Conservation (phyloP, 2,888 invertebrate species). For the Cheilosia soror region DNA sequence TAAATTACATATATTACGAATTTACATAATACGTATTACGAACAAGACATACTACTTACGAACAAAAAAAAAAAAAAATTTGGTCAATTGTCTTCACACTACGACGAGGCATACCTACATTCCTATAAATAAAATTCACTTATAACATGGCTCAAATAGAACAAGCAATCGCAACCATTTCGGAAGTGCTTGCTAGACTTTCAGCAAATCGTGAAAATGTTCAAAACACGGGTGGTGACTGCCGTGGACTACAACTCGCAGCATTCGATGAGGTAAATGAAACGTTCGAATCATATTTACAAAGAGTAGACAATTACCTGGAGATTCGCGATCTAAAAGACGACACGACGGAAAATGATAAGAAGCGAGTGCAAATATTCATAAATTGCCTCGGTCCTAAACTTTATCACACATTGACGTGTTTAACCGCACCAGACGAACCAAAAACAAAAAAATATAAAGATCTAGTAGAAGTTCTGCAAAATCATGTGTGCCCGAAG, state of each 20-base stretch:
- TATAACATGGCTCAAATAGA: no score
- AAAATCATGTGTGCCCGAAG: conserved; percentile 28
- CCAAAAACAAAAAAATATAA: conserved; percentile 39
- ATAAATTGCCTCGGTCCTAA: conserved; percentile 39
- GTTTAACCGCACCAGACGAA: conserved; percentile 38
- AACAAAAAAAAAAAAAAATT: no score
- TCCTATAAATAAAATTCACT: no score
- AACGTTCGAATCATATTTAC: conserved; percentile 34
- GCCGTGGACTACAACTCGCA: conserved; percentile 24
- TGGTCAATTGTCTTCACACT: no score
- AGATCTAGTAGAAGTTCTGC: conserved; percentile 20
- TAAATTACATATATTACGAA: no score
- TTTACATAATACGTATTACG: no score
- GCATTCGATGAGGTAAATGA: conserved; percentile 36
- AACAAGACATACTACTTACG: no score
- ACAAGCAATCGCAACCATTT: no score
- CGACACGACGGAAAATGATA: conserved; percentile 1
- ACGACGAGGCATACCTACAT: no score
- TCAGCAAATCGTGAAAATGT: no score
- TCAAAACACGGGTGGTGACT: conserved; percentile 3
- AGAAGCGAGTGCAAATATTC: conserved; percentile 26
- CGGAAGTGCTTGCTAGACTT: no score
- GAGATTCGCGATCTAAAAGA: conserved; percentile 14
- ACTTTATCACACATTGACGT: conserved; percentile 32
- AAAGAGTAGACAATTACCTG: conserved; percentile 40